Conservation (phyloP, 92 coral and sea anemone genomes). For the Epizoanthus scotinus region DNA sequence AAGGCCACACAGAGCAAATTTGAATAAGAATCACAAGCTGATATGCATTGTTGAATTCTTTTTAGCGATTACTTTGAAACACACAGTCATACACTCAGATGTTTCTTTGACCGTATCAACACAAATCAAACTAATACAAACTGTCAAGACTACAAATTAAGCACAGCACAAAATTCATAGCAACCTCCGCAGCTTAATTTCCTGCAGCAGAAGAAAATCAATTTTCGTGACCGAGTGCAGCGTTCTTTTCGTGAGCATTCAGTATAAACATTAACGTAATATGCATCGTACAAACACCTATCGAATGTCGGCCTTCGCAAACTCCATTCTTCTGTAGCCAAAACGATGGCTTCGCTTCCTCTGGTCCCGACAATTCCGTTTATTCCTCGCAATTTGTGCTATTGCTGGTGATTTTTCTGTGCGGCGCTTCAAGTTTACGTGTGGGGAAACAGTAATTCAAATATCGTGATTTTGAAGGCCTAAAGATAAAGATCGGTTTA, state of each 20-base stretch:
- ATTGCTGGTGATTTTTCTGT: constrained; percentile 10
- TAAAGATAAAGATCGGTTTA: constrained; percentile 79
- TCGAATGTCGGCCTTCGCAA: constrained; percentile 67
- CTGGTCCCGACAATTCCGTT: constrained; percentile 5
- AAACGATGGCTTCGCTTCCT: constrained; percentile 26
- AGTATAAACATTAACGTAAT: constrained; percentile 79
- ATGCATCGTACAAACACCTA: constrained; percentile 71
- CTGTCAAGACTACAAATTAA: constrained; percentile 23
- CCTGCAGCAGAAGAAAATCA: constrained; percentile 41
- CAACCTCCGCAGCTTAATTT: constrained; percentile 21
- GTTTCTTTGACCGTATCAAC: constrained; percentile 48
- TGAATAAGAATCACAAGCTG: constrained; percentile 96
- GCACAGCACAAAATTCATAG: constrained; percentile 11
- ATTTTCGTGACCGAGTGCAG: constrained; percentile 74
- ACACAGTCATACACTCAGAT: constrained; percentile 63
- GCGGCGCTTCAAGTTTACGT: neutral
- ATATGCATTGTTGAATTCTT: constrained; percentile 91
- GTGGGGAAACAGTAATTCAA: constrained; percentile 20
- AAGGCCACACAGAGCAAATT: constrained; percentile 82
- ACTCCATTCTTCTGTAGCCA: constrained; percentile 66
- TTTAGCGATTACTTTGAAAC: constrained; percentile 81
- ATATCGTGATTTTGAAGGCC: constrained; percentile 67
- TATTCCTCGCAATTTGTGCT: neutral
- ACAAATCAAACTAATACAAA: constrained; percentile 38
- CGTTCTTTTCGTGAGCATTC: constrained; percentile 69